Percentiles rank a stretch among this genome's conserved stretches.
Evolutionary conservation across 2,797 vertebrate genomes (phyloP).

Genomic region (Sebastes iracundus): DNA sequence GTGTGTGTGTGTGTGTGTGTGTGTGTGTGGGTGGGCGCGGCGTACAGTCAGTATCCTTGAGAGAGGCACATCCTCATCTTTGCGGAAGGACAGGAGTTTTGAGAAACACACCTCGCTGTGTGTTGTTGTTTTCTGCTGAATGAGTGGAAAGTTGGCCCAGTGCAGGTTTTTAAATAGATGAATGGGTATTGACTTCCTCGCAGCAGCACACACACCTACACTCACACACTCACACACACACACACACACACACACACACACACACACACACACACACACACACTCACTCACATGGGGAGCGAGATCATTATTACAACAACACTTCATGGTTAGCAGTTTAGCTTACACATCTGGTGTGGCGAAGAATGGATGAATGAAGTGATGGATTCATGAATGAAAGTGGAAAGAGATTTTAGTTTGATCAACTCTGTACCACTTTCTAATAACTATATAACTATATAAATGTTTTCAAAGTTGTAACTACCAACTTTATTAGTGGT

Average conservation of each 20-base stretch:
- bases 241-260: not conserved
- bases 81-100: constrained; percentile 55
- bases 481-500: not conserved
- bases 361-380: constrained; percentile 46
- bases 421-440: not conserved
- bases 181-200: constrained; percentile 63
- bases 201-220: constrained; percentile 3
- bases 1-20: constrained; percentile 4
- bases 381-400: constrained; percentile 49
- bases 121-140: constrained; percentile 70
- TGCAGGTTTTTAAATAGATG: constrained; percentile 68
- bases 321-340: constrained; percentile 37
- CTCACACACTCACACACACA: not conserved
- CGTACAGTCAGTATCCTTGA: constrained; percentile 56
- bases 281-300: not conserved
- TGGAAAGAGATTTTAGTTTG: not conserved
- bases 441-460: not conserved
- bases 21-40: not conserved
- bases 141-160: constrained; percentile 64
- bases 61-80: constrained; percentile 61
- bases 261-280: not conserved
- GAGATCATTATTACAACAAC: constrained; percentile 35
- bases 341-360: not conserved
- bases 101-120: constrained; percentile 53
- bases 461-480: not conserved